Percentiles rank a stretch among this genome's conserved stretches.
These are phyloP conservation scores for Cheilosia vernalis DNA, from an alignment of 2,888 invertebrate genomes.

Conservation along the genomic window DNA sequence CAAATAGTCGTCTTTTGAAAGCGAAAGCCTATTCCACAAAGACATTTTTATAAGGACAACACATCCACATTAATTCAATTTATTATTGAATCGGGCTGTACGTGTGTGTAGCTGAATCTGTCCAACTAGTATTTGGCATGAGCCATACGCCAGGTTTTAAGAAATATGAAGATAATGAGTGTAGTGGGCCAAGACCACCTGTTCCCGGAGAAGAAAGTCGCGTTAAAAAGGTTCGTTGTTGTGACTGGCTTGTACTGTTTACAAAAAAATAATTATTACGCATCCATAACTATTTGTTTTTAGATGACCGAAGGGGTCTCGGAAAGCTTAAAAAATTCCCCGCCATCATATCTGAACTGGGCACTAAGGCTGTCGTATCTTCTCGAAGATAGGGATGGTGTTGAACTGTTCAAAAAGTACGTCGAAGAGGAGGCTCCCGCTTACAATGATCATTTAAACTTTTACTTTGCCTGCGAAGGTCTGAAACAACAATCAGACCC, in stretches of 20 bases:
- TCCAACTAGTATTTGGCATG: conserved; percentile 80
- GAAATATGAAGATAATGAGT: conserved; percentile 84
- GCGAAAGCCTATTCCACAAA: conserved; percentile 3
- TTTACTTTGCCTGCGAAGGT: conserved; percentile 97
- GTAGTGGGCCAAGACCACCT: conserved; percentile 89
- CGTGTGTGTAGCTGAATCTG: conserved; percentile 47
- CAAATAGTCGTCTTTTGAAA: conserved; percentile 27
- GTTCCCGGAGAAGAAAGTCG: conserved; percentile 89
- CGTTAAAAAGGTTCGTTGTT: conserved; percentile 81
- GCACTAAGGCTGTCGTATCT: conserved; percentile 92
- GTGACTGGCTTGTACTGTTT: background rate
- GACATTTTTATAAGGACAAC: conserved; percentile 24
- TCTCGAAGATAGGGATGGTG: conserved; percentile 95
- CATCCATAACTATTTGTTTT: background rate
- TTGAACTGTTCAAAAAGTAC: conserved; percentile 92
- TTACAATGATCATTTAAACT: conserved; percentile 92
- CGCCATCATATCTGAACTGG: conserved; percentile 93
- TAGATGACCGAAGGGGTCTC: conserved; percentile 83
- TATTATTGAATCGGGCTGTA: conserved; percentile 46
- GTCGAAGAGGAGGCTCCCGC: conserved; percentile 91
- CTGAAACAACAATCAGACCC: conserved; percentile 91
- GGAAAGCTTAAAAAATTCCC: conserved; percentile 83
- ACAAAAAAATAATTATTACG: background rate
- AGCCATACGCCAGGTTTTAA: conserved; percentile 82
- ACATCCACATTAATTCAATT: conserved; percentile 10